Base-by-base conservation (phyloP, 2,797 vertebrate genomes). In the Sebastes paucispinis region DNA sequence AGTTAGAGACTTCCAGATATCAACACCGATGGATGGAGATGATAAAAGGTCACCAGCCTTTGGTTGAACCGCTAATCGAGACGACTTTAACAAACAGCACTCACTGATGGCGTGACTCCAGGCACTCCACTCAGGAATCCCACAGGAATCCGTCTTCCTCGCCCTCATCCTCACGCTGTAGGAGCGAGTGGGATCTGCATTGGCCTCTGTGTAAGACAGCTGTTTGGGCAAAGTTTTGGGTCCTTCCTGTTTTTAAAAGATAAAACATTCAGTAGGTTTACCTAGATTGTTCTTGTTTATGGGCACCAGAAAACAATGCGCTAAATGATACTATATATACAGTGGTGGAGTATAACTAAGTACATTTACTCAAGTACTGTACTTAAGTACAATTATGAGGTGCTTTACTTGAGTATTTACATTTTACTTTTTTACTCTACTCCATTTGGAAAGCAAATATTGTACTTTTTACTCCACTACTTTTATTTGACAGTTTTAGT, bases 21-120 rank as follows among this genome's bases (percentile, higher is more conserved):
- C 14, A 47, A 22, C 1, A 58, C 27, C 3, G 11, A 6, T 59
- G 3, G 24, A 32, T 34, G 11, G 20, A 55, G 54, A 36, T 6
- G 24, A 55, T 69, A 1, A 36, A 24, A 71, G 5, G 12, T 29
- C 58, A 58, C 13, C n/a, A 29, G 31, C 4, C 10, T 29, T 13
- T 32, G 8, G 22, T 73, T 55, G 18, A 59, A 66, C 6, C 11
- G 22, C 3, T 60, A 3, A 25, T 1, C 0, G 1, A 69, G 5
- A 32, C n/a, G 47, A 68, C 10, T 67, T 20, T 4, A 70, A 63
- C 14, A 52, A 50, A 67, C 2, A 34, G 6, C 31, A 92, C 94
- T 90, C 63, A 94, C 94, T 52, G 79, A 89, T 4, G 32, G 47
- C 8, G 6, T 14, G 50, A 72, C 93, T 94, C 94, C 94, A 94